phyloP scores from a whole-genome alignment of 2,113 vertebrate species.

The Hiodon alosoides region DNA sequence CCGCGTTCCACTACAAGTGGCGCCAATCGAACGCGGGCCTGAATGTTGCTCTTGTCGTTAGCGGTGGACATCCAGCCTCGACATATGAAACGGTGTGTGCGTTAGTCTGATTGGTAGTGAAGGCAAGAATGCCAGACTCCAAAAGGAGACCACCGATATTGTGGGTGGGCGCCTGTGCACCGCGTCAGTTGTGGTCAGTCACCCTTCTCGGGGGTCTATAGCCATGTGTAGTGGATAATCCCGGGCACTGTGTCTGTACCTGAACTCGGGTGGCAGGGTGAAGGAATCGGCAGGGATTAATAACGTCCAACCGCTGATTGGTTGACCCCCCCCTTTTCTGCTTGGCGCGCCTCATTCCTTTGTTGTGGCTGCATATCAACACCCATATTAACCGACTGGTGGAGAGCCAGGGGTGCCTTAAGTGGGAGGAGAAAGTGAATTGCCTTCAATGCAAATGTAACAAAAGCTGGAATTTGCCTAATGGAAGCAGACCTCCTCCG shows the following conservation, averaged over 20 bases:
- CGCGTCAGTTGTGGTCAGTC: not conserved
- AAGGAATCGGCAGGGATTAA: too few relatives aligned
- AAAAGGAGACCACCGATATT: not conserved
- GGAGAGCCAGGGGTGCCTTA: not conserved
- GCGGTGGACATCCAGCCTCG: too few relatives aligned
- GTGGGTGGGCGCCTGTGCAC: not conserved
- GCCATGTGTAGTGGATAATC: not conserved
- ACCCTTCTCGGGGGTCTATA: not conserved
- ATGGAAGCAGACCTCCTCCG: not conserved
- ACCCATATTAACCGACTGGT: not conserved
- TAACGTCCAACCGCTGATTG: too few relatives aligned
- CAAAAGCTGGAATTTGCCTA: constrained; percentile 14
- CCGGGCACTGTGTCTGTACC: not conserved
- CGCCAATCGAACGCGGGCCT: too few relatives aligned
- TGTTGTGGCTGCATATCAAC: not conserved
- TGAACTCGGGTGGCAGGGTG: not conserved
- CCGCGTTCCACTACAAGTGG: too few relatives aligned
- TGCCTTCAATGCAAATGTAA: not conserved
- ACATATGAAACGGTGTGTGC: too few relatives aligned
- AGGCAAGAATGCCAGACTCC: not conserved
- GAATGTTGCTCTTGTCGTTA: not conserved
- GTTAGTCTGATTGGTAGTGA: not conserved
- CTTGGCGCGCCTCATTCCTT: not conserved
- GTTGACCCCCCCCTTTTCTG: not conserved
- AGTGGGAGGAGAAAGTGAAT: not conserved